phyloP scores from a whole-genome alignment of 2,888 invertebrate species.

The Acleris holmiana region DNA sequence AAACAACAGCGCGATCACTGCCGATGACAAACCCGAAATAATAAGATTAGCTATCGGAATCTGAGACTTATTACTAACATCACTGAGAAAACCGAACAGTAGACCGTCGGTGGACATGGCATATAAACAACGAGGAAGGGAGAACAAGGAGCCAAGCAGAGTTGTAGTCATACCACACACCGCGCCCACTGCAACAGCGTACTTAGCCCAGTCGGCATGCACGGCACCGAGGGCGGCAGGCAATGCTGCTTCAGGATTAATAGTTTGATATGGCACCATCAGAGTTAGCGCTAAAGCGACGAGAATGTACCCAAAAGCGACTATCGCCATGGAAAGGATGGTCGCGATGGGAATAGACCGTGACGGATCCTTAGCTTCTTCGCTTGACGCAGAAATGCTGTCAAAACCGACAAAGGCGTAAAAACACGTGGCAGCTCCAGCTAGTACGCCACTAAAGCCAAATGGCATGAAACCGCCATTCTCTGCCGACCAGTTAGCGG shows the following conservation, averaged over 20 bases:
- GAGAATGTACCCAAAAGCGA: constrained; percentile 91
- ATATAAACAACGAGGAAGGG: constrained; percentile 93
- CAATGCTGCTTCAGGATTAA: constrained; percentile 90
- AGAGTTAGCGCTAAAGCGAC: constrained; percentile 93
- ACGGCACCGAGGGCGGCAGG: constrained; percentile 91
- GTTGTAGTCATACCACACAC: constrained; percentile 97
- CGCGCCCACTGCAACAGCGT: constrained; percentile 92
- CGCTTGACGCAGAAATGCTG: constrained; percentile 94
- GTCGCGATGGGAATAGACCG: constrained; percentile 94
- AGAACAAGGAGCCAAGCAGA: constrained; percentile 92
- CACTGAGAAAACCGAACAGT: constrained; percentile 91
- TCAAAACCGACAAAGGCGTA: constrained; percentile 97
- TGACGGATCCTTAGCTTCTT: constrained; percentile 92
- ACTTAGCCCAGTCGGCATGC: constrained; percentile 93
- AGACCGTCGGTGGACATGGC: constrained; percentile 96
- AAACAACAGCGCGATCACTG: constrained; percentile 92
- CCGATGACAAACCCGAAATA: constrained; percentile 90
- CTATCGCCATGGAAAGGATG: constrained; percentile 90
- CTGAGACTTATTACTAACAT: constrained; percentile 91
- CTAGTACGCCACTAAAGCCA: constrained; percentile 90
- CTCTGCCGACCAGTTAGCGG: constrained; percentile 90
- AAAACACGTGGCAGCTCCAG: constrained; percentile 95
- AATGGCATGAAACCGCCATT: constrained; percentile 91
- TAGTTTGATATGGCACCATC: constrained; percentile 90
- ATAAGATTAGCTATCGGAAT: constrained; percentile 90